Evolutionary conservation across 2,113 vertebrate species (phyloP).

Genomic region (Neotragus moschatus): DNA sequence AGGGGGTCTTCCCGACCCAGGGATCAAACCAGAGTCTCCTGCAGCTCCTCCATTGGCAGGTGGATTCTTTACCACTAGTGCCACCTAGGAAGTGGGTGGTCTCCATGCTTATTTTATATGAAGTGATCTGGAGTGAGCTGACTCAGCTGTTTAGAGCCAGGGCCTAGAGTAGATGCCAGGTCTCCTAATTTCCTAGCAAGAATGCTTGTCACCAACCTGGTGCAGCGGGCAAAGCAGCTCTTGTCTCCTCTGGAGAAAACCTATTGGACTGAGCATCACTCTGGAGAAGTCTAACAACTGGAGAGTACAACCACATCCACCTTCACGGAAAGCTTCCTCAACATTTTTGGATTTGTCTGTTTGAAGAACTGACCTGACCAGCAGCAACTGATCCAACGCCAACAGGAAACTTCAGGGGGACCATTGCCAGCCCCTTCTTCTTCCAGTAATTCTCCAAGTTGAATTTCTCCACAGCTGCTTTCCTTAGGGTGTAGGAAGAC

Average conservation of each 20-base stretch:
- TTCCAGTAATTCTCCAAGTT: constrained; percentile 90
- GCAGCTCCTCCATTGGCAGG: neutral
- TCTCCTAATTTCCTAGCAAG: neutral
- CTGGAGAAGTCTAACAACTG: neutral
- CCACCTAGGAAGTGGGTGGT: neutral
- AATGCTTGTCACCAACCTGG: neutral
- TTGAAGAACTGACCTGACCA: constrained; percentile 84
- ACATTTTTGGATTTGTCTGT: neutral
- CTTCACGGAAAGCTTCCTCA: neutral
- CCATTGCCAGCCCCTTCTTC: constrained; percentile 88
- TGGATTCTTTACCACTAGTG: neutral
- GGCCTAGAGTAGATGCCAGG: neutral
- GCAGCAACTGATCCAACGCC: constrained; percentile 76
- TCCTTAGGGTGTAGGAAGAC: constrained; percentile 77
- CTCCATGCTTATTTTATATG: neutral
- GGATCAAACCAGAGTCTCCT: neutral
- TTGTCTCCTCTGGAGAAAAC: neutral
- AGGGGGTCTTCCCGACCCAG: neutral
- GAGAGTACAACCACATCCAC: neutral
- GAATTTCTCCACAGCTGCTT: constrained; percentile 77
- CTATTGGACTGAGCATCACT: neutral
- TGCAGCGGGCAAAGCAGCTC: neutral
- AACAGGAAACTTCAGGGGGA: constrained; percentile 89
- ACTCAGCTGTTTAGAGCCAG: neutral
- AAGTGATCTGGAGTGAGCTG: neutral